Evolutionary conservation across 2,113 vertebrate species (phyloP), one percentile per base, ranked within the genome.

Genomic region (Sigmodon hispidus): DNA sequence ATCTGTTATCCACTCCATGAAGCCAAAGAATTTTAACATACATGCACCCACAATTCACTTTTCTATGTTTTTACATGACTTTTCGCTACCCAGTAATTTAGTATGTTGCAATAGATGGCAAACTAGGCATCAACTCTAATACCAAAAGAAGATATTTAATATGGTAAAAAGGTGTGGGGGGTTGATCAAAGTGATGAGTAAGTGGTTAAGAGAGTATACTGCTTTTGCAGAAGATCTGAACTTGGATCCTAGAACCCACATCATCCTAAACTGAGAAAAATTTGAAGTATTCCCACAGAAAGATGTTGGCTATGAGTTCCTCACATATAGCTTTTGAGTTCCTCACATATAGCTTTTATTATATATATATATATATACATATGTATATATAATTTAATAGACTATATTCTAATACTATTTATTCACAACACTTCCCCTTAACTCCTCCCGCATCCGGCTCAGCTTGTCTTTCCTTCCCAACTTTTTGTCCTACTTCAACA

Each of bases 11-110:
- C 13, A 59, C 10, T 94, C 24, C 1, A 75, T n/a, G 11, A n/a
- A 73, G 6, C 36, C 19, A 91, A 95, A 95, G 24, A 36, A 67
- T 52, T 63, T 92, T 67, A 50, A 91, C 15, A 84, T 91, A 65
- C 19, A 19, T 63, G 34, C 26, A 70, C n/a, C 21, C 34, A 95
- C n/a, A 88, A 76, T 9, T 12, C 12, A 76, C 22, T 88, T 73
- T 34, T 79, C 77, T 79, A 57, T 48, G 3, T 88, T 73, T 26
- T 89, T 70, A 67, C 16, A 84, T 85, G 40, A 57, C 67, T 55
- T 65, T 63, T 22, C 34, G 26, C 34, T 2, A 73, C 72, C 61
- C 36, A 90, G 70, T 36, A 91, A 59, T 84, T 48, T 75, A 29
- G 29, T 26, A 16, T 59, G 7, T 43, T 90, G 9, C 50, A 69